Evolutionary conservation across 2,888 invertebrate genomes (phyloP), one percentile per base, ranked within the genome.

Genomic region (Kryphioiulus occultus): DNA sequence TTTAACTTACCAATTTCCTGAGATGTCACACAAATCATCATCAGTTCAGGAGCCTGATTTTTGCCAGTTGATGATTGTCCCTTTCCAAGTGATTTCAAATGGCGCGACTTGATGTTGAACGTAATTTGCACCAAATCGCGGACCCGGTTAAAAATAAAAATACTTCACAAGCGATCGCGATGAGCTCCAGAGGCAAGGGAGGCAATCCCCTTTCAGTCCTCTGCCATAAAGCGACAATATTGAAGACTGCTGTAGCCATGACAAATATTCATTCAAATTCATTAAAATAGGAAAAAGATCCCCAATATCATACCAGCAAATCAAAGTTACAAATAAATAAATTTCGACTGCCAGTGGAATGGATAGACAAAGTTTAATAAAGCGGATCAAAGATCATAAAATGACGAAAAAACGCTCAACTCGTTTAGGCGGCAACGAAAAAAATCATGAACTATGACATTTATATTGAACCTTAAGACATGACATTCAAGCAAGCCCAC

Each of bases 101-200:
- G 15, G 47, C 15, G 15, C 47, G 47, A 47, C 47, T 47, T 10
- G 17, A 15, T 47, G 4, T 15, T 47, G 10, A 47, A 17, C 10
- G 15, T 47, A 17, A 47, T 17, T 47, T 47, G 4, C 47, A 47
- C 47, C 5, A 39, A 39, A 9, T 9, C 3, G 5, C 3, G 3
- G 3, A 9, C 39, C 3, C 39, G 3, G 9, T 9, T 39, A 47
- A 47, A 47, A 47, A 47, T n/a, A 47, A 47, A 47, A 15, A 47
- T 15, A 47, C 47, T 59, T 59, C 59, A 59, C n/a, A 22, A 22
- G 22, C 22, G 59, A 59, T 59, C 59, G n/a, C 59, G 59, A 59
- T 59, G 59, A 59, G 59, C 59, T 59, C 59, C 59, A 59, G 59
- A 59, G 59, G 59, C 59, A 59, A 59, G 59, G 59, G 59, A n/a